Conservation (phyloP, 2,888 invertebrate species). For the Cepaea hortensis region DNA sequence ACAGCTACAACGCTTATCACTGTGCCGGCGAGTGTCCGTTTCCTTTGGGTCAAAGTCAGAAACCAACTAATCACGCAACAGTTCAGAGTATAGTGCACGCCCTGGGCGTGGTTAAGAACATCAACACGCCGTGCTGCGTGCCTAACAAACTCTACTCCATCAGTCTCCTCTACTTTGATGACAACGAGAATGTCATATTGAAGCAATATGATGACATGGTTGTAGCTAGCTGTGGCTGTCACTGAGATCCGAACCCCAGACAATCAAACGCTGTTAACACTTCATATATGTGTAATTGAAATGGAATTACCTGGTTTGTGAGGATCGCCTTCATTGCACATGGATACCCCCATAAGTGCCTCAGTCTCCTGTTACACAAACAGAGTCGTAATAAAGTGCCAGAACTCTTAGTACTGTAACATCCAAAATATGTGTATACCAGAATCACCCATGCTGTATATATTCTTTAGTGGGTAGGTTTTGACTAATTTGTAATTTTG, state of each 20-base stretch:
- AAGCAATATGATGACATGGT: constrained; percentile 83
- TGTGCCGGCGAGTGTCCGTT: constrained; percentile 81
- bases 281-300: too few relatives aligned
- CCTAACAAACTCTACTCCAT: constrained; percentile 80
- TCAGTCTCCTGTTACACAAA: too few relatives aligned
- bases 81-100: constrained; percentile 80
- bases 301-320: too few relatives aligned
- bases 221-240: constrained; percentile 82
- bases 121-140: constrained; percentile 81
- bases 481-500: too few relatives aligned
- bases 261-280: too few relatives aligned
- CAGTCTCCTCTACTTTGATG: constrained; percentile 81
- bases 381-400: too few relatives aligned
- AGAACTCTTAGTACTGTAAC: too few relatives aligned
- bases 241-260: constrained; percentile 54
- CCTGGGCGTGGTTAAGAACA: constrained; percentile 76
- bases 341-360: too few relatives aligned
- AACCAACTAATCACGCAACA: constrained; percentile 82
- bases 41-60: constrained; percentile 78
- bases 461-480: too few relatives aligned
- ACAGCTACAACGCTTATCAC: constrained; percentile 80
- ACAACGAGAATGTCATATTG: constrained; percentile 81
- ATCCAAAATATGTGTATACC: too few relatives aligned
- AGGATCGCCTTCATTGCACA: too few relatives aligned
- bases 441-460: too few relatives aligned